These are phyloP conservation scores for Drosophila formosana DNA, from an alignment of 2,888 invertebrate genomes.

Conservation along the genomic window DNA sequence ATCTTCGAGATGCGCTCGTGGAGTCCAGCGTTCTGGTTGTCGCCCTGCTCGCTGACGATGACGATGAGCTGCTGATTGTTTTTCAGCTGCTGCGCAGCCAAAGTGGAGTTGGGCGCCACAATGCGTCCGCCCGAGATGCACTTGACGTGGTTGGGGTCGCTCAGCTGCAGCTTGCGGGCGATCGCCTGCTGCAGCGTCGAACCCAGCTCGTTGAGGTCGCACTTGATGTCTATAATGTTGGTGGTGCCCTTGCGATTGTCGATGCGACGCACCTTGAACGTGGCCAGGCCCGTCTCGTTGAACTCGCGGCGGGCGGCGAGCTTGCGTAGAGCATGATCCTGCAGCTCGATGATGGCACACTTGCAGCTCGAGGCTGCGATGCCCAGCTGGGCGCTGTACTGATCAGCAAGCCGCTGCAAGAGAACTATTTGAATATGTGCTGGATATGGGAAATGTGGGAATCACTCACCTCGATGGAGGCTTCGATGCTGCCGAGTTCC, in stretches of 20 bases:
- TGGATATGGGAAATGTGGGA: not conserved
- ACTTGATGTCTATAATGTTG: slow-evolving; percentile 87
- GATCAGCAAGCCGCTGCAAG: slow-evolving; percentile 87
- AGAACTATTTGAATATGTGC: not conserved
- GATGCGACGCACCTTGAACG: slow-evolving; percentile 89
- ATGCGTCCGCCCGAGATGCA: slow-evolving; percentile 89
- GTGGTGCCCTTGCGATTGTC: slow-evolving; percentile 85
- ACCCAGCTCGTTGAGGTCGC: slow-evolving; percentile 86
- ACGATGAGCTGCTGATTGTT: slow-evolving; percentile 90
- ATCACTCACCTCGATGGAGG: slow-evolving; percentile 82
- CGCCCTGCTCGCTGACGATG: slow-evolving; percentile 84
- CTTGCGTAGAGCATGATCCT: slow-evolving; percentile 88
- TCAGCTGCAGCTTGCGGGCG: slow-evolving; percentile 85
- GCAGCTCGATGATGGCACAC: slow-evolving; percentile 61
- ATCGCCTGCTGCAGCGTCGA: slow-evolving; percentile 87
- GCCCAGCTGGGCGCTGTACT: slow-evolving; percentile 86
- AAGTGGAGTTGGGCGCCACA: slow-evolving; percentile 86
- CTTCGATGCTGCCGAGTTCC: slow-evolving; percentile 85
- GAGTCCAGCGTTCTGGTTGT: slow-evolving; percentile 86
- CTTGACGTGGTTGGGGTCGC: slow-evolving; percentile 87
- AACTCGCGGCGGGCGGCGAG: slow-evolving; percentile 89
- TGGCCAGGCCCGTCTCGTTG: slow-evolving; percentile 89
- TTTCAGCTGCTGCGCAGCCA: slow-evolving; percentile 88
- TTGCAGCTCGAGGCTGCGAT: slow-evolving; percentile 74
- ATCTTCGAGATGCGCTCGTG: slow-evolving; percentile 87